phyloP scores from a whole-genome alignment of 2,113 vertebrate species.

The Tenebrosternarchus preto region DNA sequence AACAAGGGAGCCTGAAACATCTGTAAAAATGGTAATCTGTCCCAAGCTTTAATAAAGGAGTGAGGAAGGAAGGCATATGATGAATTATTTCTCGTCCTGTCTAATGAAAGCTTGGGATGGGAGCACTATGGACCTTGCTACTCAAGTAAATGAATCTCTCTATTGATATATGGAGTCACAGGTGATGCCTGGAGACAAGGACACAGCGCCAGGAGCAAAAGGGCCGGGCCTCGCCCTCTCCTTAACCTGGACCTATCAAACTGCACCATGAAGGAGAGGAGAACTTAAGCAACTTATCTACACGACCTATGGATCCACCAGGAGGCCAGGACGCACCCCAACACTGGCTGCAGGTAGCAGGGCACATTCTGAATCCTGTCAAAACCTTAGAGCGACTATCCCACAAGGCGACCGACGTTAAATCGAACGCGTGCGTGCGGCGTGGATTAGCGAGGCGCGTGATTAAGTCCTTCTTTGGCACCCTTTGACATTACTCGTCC shows the following conservation, averaged over 20 bases:
- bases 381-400: no score
- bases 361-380: not conserved
- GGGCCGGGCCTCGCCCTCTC: not conserved
- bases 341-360: not conserved
- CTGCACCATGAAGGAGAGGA: not conserved
- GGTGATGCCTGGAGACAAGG: constrained; percentile 2
- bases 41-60: constrained; percentile 41
- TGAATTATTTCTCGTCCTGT: constrained; percentile 24
- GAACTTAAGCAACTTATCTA: not conserved
- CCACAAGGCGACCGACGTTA: constrained; percentile 7
- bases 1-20: constrained; percentile 36
- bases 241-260: constrained; percentile 16
- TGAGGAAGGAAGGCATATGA: constrained; percentile 6
- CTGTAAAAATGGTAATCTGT: constrained; percentile 33
- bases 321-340: not conserved
- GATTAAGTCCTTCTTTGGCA: not conserved
- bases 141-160: constrained; percentile 42
- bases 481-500: not conserved
- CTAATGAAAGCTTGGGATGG: constrained; percentile 29
- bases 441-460: not conserved
- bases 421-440: constrained; percentile 3
- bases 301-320: not conserved
- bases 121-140: constrained; percentile 33
- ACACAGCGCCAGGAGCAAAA: not conserved
- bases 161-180: constrained; percentile 18